Conservation (phyloP, 1,140 invertebrate species). For the Apis florea region DNA sequence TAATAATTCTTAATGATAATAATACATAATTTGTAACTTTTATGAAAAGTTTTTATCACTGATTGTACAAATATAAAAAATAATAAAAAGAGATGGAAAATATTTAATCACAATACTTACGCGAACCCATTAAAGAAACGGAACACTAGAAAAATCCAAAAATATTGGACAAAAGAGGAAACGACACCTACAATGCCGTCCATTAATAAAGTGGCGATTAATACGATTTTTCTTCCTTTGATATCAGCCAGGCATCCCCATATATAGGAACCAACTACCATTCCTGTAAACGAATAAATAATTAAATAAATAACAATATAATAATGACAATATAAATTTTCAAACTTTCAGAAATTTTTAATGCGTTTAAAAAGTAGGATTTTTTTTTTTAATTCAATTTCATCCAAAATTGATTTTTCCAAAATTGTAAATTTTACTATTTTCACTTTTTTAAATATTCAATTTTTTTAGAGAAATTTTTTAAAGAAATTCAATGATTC, state of each 20-base stretch:
- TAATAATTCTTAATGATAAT: too few species aligned
- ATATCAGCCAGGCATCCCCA: constrained; percentile 93
- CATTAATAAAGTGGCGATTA: constrained; percentile 88
- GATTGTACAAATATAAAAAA: too few species aligned
- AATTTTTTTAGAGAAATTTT: background rate
- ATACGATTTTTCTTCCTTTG: constrained; percentile 87
- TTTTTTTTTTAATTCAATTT: too few species aligned
- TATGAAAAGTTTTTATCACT: too few species aligned
- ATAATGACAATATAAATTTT: too few species aligned
- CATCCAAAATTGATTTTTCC: too few species aligned
- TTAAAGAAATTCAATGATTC: background rate
- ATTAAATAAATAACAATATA: too few species aligned
- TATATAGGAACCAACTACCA: constrained; percentile 94
- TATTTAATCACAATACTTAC: constrained; percentile 83
- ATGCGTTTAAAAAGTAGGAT: too few species aligned
- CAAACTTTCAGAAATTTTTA: too few species aligned
- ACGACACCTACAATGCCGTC: constrained; percentile 88
- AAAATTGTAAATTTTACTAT: background rate
- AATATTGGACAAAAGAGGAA: constrained; percentile 89
- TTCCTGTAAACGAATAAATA: constrained; percentile 82
- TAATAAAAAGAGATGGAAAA: background rate
- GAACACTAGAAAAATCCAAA: constrained; percentile 87
- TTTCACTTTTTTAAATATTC: background rate
- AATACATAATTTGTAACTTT: too few species aligned
- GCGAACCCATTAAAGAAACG: constrained; percentile 92